A percentile compares a stretch with the other conserved stretches of the same genome.
These are phyloP conservation scores for Neogale vison DNA, from an alignment of 2,113 vertebrate genomes.

Conservation along the genomic window DNA sequence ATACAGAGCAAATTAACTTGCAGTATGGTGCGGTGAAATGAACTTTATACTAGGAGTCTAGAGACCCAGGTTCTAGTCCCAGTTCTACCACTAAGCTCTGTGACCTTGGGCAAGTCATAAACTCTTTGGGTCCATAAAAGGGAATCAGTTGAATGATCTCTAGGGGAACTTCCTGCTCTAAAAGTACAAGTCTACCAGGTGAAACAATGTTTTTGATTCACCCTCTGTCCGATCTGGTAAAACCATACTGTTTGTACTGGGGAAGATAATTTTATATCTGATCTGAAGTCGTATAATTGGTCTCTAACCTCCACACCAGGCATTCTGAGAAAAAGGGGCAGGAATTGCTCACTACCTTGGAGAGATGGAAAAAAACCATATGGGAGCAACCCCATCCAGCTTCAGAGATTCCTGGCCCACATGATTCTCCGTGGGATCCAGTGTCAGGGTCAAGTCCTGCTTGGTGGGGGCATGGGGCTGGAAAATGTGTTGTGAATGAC, in stretches of 20 bases:
- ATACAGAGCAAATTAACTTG: not conserved
- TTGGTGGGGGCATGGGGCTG: accelerated
- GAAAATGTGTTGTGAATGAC: not conserved
- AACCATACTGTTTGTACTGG: not conserved
- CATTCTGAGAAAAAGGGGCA: not conserved
- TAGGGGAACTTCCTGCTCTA: not conserved
- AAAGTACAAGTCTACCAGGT: not conserved
- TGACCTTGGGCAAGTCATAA: constrained; percentile 46
- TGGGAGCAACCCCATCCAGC: not conserved
- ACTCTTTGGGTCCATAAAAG: constrained; percentile 16
- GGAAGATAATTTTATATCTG: not conserved
- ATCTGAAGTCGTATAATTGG: not conserved
- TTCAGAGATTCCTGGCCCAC: not conserved
- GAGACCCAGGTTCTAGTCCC: constrained; percentile 23
- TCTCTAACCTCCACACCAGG: not conserved
- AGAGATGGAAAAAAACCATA: not conserved
- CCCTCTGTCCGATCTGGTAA: not conserved
- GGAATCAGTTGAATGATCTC: not conserved
- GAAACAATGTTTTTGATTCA: constrained; percentile 10
- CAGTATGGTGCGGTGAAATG: not conserved
- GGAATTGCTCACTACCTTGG: not conserved
- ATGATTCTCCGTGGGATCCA: not conserved
- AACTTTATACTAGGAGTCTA: not conserved
- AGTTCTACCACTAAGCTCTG: not conserved
- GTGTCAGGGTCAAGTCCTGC: not conserved